Evolutionary conservation across 1,140 invertebrate genomes (phyloP), one percentile per base, ranked within the genome.

Genomic region (Cyrtorhinus lividipennis): DNA sequence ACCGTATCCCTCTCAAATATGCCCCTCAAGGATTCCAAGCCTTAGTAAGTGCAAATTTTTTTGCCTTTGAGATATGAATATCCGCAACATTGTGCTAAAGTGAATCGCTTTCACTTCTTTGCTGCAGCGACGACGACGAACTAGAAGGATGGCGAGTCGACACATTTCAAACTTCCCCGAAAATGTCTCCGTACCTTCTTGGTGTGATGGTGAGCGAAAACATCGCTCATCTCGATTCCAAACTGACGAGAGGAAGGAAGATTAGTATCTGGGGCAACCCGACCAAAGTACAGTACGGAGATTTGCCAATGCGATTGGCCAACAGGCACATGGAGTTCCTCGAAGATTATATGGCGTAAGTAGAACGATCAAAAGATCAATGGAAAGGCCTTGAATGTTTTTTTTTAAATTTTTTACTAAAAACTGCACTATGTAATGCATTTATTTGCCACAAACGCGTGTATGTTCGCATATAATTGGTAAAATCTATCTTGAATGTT

Each of bases 141-240:
- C 22, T 15, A 22, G 65, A 62, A 26, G 64, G 57, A 2, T 63
- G 64, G 59, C 15, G 61, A 24, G 22, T 62, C 15, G 80, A 80
- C 10, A 74, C 74, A 59, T 90, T 90, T 66, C 60, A 73, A 53
- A 70, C 70, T 57, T 82, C 86, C 0, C 83, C 84, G 0, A 76
- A 77, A 26, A 91, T 91, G 85, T 84, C 87, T 1, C 86, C 87
- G 0, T 90, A 90, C 70, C 72, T 89, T 3, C 78, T 88, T 0
- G 85, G 84, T 1, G 81, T 88, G 61, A 76, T 84, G 1, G 78
- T 89, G 10, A 82, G 81, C 38, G 81, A 88, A 18, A 27, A 68
- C 87, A 86, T 27, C 8, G 27, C 24, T 1, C 48, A 53, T 20
- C 24, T 53, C 1, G 27, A 53, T 1, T 24, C 61, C 20, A 59